A percentile compares a stretch with the other conserved stretches of the same genome.
Evolutionary conservation across 2,888 invertebrate species (phyloP).

Genomic region (Campoplex nolae): DNA sequence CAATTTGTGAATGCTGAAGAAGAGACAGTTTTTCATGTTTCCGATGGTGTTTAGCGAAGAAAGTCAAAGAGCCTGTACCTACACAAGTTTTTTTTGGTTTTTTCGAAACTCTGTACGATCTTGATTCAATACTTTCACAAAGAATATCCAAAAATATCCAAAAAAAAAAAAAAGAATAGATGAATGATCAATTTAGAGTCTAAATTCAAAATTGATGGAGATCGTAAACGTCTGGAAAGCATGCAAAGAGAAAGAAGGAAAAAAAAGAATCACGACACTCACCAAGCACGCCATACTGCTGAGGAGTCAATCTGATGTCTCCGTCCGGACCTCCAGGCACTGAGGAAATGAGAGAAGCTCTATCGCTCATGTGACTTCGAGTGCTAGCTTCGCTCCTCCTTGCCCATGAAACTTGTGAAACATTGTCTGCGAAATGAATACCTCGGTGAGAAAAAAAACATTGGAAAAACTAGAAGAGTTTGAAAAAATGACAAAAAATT

Average conservation of each 20-base stretch:
- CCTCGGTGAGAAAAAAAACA: background rate
- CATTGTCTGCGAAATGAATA: slow-evolving; percentile 74
- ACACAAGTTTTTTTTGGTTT: too few species aligned
- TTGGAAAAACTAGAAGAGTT: background rate
- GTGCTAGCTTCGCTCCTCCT: slow-evolving; percentile 82
- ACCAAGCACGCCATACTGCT: slow-evolving; percentile 96
- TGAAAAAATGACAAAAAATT: slow-evolving; percentile 25
- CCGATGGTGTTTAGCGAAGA: too few species aligned
- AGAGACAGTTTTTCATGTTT: too few species aligned
- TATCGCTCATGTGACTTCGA: slow-evolving; percentile 82
- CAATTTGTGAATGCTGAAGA: too few species aligned
- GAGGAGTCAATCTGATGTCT: slow-evolving; percentile 91
- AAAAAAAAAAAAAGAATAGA: too few species aligned
- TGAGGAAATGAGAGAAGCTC: slow-evolving; percentile 82
- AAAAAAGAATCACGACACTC: slow-evolving; percentile 83
- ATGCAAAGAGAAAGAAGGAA: background rate
- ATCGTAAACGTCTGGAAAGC: background rate
- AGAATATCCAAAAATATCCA: background rate
- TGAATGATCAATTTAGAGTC: background rate
- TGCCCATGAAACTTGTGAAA: slow-evolving; percentile 83
- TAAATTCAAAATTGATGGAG: background rate
- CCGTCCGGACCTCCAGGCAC: slow-evolving; percentile 85
- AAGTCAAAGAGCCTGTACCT: too few species aligned
- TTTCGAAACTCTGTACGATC: too few species aligned
- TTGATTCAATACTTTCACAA: too few species aligned